Evolutionary conservation across 2,113 vertebrate genomes (phyloP), one percentile per base, ranked within the genome.

Genomic region (Perccottus glenii): DNA sequence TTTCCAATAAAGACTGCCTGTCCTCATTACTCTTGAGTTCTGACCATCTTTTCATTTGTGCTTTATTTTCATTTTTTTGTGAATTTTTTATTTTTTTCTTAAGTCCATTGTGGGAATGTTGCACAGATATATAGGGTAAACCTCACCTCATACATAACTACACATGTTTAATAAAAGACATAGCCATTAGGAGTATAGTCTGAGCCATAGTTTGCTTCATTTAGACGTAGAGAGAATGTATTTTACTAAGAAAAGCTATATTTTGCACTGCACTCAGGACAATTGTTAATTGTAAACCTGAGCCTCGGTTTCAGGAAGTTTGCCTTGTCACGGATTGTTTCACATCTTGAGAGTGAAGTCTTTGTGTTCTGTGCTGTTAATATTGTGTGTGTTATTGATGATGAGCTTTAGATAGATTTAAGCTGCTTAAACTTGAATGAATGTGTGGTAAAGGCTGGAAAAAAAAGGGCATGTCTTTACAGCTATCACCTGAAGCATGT

Each of bases 1-100:
- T 90, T 92, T 93, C 90, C 90, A 93, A 94, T 94, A 93, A 94
- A 94, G 90, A 92, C 85, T 91, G 90, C 89, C 91, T 94, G 90
- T 91, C 93, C 89, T 92, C 90, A 91, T 94, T 79, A 89, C 83
- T 90, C 73, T 27, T 90, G 89, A 75, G 91, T 92, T 93, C 80
- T 85, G 85, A 92, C 92, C 90, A 92, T 93, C 88, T 90, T 89
- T 93, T 91, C 84, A 86, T 91, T 85, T 27, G 49, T 81, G 43
- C 64, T 71, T 85, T 71, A 66, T 0, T 36, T 64, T 73, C 45
- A 6, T 59, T 50, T 44, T 60, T 60, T 67, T 9, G 59, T 72
- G 52, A 5, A 68, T 77, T 66, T 61, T 9, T 9, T 32, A 51
- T 83, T 73, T 36, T 61, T 50, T 47, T 64, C 46, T 69, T 33